Percentiles rank a stretch among this genome's conserved stretches.
These are phyloP conservation scores for Xanthia icteritia DNA, from an alignment of 2,888 invertebrate species.

Conservation along the genomic window DNA sequence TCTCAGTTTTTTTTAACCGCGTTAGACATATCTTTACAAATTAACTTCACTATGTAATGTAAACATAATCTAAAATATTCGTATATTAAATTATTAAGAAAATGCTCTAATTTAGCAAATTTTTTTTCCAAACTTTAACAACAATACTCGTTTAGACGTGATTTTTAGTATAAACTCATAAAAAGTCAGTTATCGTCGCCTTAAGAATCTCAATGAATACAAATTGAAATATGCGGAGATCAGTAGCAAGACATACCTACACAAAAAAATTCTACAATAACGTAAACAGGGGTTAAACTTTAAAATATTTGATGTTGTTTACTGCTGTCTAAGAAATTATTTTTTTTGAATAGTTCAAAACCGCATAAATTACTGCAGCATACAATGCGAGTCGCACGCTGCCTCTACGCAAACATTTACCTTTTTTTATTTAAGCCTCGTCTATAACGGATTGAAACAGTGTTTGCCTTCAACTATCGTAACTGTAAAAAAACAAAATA, in stretches of 20 bases:
- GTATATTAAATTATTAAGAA: too few relatives aligned
- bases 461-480: neutral
- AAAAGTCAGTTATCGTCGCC: too few relatives aligned
- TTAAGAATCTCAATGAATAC: neutral
- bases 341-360: conserved; percentile 34
- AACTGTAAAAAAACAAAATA: neutral
- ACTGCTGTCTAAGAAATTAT: conserved; percentile 13
- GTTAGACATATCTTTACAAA: too few relatives aligned
- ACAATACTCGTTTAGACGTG: too few relatives aligned
- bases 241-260: neutral
- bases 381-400: conserved; percentile 40
- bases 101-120: too few relatives aligned
- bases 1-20: too few relatives aligned
- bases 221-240: neutral
- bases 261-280: conserved; percentile 1
- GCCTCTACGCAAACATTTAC: conserved; percentile 46
- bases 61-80: too few relatives aligned
- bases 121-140: too few relatives aligned
- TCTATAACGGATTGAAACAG: conserved; percentile 21
- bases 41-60: too few relatives aligned
- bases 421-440: conserved; percentile 32
- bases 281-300: conserved; percentile 4
- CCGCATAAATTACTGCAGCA: conserved; percentile 36
- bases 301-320: conserved; percentile 2
- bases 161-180: too few relatives aligned